Percentiles rank a stretch among this genome's conserved stretches.
phyloP scores from a whole-genome alignment of 2,888 invertebrate species.

The Lycaena phlaeas region DNA sequence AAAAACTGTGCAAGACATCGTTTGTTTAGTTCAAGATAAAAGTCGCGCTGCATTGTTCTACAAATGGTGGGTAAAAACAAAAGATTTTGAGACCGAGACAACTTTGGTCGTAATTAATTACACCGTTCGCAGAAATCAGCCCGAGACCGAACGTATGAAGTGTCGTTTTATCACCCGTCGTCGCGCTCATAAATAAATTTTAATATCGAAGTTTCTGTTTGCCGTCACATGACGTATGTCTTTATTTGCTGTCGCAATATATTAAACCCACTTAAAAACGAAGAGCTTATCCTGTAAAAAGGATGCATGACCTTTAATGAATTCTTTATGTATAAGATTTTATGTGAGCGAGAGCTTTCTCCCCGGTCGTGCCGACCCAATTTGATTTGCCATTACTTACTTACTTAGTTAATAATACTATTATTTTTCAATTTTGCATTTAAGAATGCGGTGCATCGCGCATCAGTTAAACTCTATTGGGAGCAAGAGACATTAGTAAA shows the following conservation, averaged over 20 bases:
- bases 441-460: too few relatives aligned
- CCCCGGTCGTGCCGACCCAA: too few relatives aligned
- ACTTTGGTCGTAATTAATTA: constrained; percentile 63
- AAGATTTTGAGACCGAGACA: constrained; percentile 30
- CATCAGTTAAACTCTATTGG: too few relatives aligned
- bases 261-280: background rate
- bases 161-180: constrained; percentile 51
- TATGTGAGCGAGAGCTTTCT: too few relatives aligned
- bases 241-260: constrained; percentile 15
- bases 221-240: constrained; percentile 25
- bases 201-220: constrained; percentile 23
- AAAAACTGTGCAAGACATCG: constrained; percentile 39
- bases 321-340: too few relatives aligned
- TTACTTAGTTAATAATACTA: too few relatives aligned
- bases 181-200: constrained; percentile 46
- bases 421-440: too few relatives aligned
- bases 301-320: too few relatives aligned
- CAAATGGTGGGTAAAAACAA: constrained; percentile 59
- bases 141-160: constrained; percentile 45
- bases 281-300: too few relatives aligned
- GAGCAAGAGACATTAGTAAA: too few relatives aligned
- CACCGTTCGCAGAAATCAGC: constrained; percentile 56
- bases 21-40: constrained; percentile 54
- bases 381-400: too few relatives aligned
- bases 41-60: constrained; percentile 58